Conservation (phyloP, 2,113 vertebrate species). For the Ammodytes marinus region DNA sequence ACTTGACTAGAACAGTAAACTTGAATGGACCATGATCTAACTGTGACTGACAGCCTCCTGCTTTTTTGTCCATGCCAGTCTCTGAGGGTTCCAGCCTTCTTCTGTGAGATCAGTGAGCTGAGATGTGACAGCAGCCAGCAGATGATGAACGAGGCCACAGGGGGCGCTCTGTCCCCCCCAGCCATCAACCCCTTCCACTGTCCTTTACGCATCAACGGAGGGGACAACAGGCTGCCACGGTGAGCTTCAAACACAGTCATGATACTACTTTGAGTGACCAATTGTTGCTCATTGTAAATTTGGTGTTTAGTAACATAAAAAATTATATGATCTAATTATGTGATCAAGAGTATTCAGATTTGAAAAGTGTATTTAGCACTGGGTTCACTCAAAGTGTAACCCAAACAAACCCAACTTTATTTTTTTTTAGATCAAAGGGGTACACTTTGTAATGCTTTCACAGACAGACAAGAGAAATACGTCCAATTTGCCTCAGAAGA, state of each 20-base stretch:
- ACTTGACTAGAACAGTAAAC: too few relatives aligned
- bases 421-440: too few relatives aligned
- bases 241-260: not conserved
- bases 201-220: slow-evolving; percentile 71
- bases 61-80: not conserved
- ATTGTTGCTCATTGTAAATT: too few relatives aligned
- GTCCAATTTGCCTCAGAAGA: not conserved
- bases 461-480: not conserved
- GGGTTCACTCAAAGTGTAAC: too few relatives aligned
- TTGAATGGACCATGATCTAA: not conserved
- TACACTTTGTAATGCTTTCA: too few relatives aligned
- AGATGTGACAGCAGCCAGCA: slow-evolving; percentile 75
- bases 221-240: not conserved
- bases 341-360: too few relatives aligned
- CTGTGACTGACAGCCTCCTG: not conserved
- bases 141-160: slow-evolving; percentile 77
- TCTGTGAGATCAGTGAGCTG: not conserved
- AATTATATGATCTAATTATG: too few relatives aligned
- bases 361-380: too few relatives aligned
- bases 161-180: slow-evolving; percentile 71
- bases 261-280: not conserved
- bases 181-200: slow-evolving; percentile 81
- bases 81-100: not conserved
- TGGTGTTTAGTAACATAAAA: too few relatives aligned
- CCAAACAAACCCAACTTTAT: too few relatives aligned